A percentile compares a stretch with the other conserved stretches of the same genome.
Conservation (phyloP, 2,797 vertebrate species). For the Leontopithecus rosalia region DNA sequence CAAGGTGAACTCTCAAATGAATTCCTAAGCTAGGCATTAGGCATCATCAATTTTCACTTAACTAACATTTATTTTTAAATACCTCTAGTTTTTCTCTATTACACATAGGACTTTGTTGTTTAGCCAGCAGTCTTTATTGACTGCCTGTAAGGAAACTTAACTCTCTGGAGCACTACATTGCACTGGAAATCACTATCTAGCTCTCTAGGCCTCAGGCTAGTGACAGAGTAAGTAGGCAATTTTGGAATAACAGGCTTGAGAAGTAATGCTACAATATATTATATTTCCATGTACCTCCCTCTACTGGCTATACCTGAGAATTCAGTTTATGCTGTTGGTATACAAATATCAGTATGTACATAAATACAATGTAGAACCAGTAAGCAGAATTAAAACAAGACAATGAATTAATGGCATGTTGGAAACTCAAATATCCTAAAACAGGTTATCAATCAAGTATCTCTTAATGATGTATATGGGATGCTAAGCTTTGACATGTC, state of each 20-base stretch:
- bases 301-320: constrained; percentile 64
- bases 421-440: constrained; percentile 40
- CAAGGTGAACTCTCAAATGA: neutral
- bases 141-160: constrained; percentile 24
- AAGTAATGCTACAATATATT: constrained; percentile 32
- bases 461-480: neutral
- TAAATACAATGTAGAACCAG: constrained; percentile 27
- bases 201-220: neutral
- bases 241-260: neutral
- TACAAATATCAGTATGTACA: neutral
- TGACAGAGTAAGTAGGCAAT: neutral
- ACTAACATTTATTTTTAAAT: constrained; percentile 53
- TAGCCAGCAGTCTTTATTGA: neutral
- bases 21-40: constrained; percentile 26
- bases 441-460: constrained; percentile 28
- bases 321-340: constrained; percentile 31
- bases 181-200: neutral
- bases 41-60: constrained; percentile 34
- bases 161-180: neutral
- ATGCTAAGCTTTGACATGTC: constrained; percentile 15
- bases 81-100: constrained; percentile 50
- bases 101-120: neutral
- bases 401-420: constrained; percentile 37
- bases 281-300: constrained; percentile 53
- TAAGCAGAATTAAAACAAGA: constrained; percentile 59